Percentiles rank a stretch among this genome's conserved stretches.
Conservation (phyloP, 2,113 vertebrate genomes). For the Myiagra hebetior region DNA sequence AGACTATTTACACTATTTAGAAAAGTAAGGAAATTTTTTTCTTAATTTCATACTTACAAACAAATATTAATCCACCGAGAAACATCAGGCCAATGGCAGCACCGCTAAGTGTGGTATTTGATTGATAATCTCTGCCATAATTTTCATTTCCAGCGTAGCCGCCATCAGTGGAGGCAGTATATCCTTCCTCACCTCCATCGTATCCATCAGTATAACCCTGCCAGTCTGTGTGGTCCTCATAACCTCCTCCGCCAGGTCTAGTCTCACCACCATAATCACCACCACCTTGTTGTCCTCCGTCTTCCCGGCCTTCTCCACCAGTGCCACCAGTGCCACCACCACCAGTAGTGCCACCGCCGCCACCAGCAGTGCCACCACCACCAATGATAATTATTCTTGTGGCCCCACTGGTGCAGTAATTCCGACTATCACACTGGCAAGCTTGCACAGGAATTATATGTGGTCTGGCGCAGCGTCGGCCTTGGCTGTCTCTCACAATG, state of each 20-base stretch:
- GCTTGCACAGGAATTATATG: conserved; percentile 52
- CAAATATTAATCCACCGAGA: conserved; percentile 70
- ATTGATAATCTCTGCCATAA: rapidly evolving
- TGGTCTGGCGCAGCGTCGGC: conserved; percentile 32
- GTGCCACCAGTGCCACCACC: neutral
- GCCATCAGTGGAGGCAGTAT: neutral
- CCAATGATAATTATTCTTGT: neutral
- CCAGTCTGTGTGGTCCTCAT: neutral
- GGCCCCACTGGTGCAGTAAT: conserved; percentile 42
- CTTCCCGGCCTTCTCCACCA: neutral
- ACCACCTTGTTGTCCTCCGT: neutral
- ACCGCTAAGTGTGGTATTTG: conserved; percentile 49
- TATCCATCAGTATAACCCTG: neutral
- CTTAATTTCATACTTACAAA: conserved; percentile 74
- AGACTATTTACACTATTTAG: neutral
- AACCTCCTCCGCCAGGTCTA: neutral
- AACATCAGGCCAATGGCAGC: conserved; percentile 76
- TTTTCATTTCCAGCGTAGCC: rapidly evolving
- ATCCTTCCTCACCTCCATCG: rapidly evolving
- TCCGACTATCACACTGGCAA: conserved; percentile 54
- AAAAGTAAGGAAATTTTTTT: neutral
- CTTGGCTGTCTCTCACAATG: conserved; percentile 18
- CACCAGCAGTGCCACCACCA: neutral
- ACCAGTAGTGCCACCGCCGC: neutral
- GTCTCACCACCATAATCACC: neutral